Evolutionary conservation across 2,888 invertebrate species (phyloP).

Genomic region (Tyria jacobaeae): DNA sequence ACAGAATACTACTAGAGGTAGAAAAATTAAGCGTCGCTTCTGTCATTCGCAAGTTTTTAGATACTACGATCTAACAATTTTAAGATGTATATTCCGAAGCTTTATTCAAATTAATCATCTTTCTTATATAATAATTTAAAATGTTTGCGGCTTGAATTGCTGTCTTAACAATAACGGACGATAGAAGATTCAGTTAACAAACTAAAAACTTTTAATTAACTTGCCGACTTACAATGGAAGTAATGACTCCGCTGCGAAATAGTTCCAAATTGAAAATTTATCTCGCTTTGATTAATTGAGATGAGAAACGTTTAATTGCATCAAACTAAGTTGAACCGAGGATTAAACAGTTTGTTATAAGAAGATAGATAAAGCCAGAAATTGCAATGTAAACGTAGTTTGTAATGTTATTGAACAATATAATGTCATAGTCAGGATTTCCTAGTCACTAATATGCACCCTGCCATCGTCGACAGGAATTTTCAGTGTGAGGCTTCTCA

Average conservation of each 20-base stretch:
- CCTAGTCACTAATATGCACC: too few species aligned
- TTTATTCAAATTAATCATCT: background rate
- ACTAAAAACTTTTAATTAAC: conserved; percentile 59
- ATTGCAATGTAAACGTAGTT: too few species aligned
- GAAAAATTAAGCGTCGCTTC: too few species aligned
- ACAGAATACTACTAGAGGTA: too few species aligned
- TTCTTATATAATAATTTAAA: conserved; percentile 11
- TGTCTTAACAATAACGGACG: conserved; percentile 35
- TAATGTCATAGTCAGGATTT: too few species aligned
- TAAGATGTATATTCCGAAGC: background rate
- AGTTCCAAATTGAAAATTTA: conserved; percentile 39
- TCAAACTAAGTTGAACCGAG: background rate
- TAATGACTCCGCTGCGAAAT: conserved; percentile 41
- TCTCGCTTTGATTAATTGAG: conserved; percentile 39
- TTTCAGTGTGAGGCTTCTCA: too few species aligned
- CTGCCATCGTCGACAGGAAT: too few species aligned
- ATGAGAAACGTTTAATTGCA: conserved; percentile 30
- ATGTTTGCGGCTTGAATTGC: conserved; percentile 19
- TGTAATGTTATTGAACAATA: too few species aligned
- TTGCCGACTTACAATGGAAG: conserved; percentile 49
- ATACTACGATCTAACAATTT: background rate
- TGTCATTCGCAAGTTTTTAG: background rate
- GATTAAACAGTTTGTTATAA: background rate
- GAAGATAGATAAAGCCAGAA: background rate
- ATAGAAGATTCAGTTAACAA: conserved; percentile 44